Percentiles rank a stretch among this genome's conserved stretches.
phyloP scores from a whole-genome alignment of 2,797 vertebrate species.

The Glossophaga mutica region DNA sequence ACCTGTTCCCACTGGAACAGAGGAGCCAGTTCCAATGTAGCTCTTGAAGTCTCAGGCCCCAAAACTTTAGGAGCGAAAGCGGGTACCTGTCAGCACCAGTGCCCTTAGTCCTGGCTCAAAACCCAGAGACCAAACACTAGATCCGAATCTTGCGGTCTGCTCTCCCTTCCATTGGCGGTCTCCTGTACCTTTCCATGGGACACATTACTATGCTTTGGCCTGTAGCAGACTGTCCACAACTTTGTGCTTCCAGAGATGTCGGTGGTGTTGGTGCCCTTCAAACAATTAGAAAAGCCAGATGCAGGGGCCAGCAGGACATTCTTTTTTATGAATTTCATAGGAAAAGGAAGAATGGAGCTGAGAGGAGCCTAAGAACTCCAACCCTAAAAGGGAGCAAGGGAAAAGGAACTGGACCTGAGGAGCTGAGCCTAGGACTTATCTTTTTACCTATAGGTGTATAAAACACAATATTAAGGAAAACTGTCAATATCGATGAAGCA shows the following conservation, averaged over 20 bases:
- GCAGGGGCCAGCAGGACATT: neutral
- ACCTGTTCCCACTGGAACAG: neutral
- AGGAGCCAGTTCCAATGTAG: neutral
- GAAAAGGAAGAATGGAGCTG: neutral
- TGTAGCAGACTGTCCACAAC: no score
- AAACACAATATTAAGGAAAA: slow-evolving; percentile 14
- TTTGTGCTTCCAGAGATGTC: neutral
- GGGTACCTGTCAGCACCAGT: neutral
- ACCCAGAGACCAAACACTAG: neutral
- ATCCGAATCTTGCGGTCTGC: neutral
- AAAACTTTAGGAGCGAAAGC: neutral
- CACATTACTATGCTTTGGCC: neutral
- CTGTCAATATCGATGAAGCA: neutral
- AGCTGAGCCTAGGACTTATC: neutral
- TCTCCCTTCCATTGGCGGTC: neutral
- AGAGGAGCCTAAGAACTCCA: neutral
- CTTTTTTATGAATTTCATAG: neutral
- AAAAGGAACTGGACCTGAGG: neutral
- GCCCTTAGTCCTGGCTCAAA: neutral
- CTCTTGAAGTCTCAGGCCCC: neutral
- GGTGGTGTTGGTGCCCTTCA: neutral
- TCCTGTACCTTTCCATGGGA: neutral
- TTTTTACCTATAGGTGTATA: neutral
- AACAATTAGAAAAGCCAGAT: neutral
- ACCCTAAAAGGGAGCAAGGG: neutral